Base-by-base conservation (phyloP, 1,140 invertebrate species). In the Drosophila busckii region DNA sequence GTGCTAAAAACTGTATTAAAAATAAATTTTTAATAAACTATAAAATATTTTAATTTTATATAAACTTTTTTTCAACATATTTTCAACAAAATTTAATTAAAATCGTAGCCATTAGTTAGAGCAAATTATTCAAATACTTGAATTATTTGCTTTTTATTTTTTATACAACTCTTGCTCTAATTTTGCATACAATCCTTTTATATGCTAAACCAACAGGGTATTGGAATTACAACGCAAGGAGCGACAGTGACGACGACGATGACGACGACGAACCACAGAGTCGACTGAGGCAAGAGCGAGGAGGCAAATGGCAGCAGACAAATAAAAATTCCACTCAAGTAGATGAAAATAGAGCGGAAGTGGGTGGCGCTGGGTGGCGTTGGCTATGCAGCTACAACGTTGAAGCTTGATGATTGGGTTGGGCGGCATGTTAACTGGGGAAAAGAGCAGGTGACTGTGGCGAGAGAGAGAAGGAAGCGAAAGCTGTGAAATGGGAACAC, bases 321-420 rank as follows among this genome's bases (percentile, higher is more conserved):
- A 82, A 80, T 82, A 78, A 82, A 82, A 82, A 82, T 67, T 70
- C 75, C 67, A 75, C 65, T 61, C 75, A 53, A 73, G 71, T 50
- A 66, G 73, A 65, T 75, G 73, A 63, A 73, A 62, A 70, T 82
- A 53, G 75, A 75, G 50, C 60, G 75, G 61, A 82, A 65, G 49
- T 80, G 75, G 75, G 65, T 50, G 60, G 56, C 19, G 17, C 44
- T 35, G 28, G 49, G 23, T 22, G 41, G 41, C 22, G 16, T 9
- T 7, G 20, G 8, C 3, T n/a, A 9, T 20, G 23, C 2, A 15
- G 22, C 16, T 15, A n/a, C 7, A 16, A 22, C 10, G 15, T 26
- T 12, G 8, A 15, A n/a, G n/a, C n/a, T n/a, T n/a, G n/a, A n/a
- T n/a, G n/a, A n/a, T n/a, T n/a, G n/a, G n/a, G n/a, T n/a, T 6